Base-by-base conservation (phyloP, 2,797 vertebrate species). In the Gephyroberyx darwinii region DNA sequence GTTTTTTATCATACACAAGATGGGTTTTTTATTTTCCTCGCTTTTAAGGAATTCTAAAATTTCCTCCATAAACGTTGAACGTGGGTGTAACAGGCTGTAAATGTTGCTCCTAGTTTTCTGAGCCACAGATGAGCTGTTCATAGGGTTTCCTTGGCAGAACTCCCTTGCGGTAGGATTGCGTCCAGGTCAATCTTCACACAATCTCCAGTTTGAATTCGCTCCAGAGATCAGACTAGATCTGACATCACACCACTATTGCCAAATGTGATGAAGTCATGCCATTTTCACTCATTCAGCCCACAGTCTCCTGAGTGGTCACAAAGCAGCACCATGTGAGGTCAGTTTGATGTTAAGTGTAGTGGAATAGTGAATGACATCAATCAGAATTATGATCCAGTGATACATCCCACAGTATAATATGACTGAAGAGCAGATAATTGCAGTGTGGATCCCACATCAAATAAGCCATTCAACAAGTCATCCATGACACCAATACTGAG, bases 21-120 rank as follows among this genome's bases (percentile, higher is more conserved):
- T 53, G 74, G 10, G 0, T 33, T 16, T 86, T 89, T 90, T 88
- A 91, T 90, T 81, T 75, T 75, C 58, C 82, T 91, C 83, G 79
- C 64, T 73, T 85, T 77, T 63, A 5, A 31, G 76, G 75, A 83
- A 69, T 81, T 78, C 50, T 82, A 77, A 89, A 84, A 84, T 45
- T 8, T 78, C 75, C 58, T 65, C 70, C 68, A 62, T 82, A 70
- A 84, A 89, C 53, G 84, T 77, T 77, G 66, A 74, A 82, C 8
- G 69, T 71, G 78, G 82, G 86, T 79, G 68, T 65, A 71, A 64
- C 58, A 78, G 73, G 9, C 73, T 77, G 65, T 19, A 69, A 75
- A 73, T 77, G 73, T 39, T 81, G 69, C 66, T 71, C 60, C 48
- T 39, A 47, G 26, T 35, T 71, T 65, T 69, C 71, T 62, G 63